Base-by-base conservation (phyloP, 2,888 invertebrate species). In the Idaea straminata region DNA sequence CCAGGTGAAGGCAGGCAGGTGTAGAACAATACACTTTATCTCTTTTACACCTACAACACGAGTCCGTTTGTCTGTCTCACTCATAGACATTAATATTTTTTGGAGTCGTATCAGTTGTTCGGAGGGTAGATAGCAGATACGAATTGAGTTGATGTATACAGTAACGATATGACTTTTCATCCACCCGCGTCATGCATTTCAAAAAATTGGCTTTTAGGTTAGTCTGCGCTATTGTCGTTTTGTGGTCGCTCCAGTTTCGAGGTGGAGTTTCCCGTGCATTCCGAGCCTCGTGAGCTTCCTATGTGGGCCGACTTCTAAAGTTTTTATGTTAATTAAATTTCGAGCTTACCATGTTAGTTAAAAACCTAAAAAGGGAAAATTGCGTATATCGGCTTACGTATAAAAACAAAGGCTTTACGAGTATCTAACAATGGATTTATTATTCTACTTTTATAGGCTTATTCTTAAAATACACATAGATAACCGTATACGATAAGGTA, bases 1-100 rank as follows among this genome's bases (percentile, higher is more conserved):
- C 88, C 91, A 89, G 90, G 88, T 91, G 90, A 86, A 78, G 82
- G 73, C 75, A 77, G 85, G 87, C 92, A 91, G 91, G 91, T 89
- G 91, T 82, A 85, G 81, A 81, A 86, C 85, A 86, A 87, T 79
- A 75, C 80, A 66, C 68, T 73, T 78, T 71, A 75, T 88, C 89
- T 79, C 84, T 76, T 75, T 89, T 81, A 72, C 85, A 75, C 87
- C 74, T 70, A 75, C 75, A 64, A 77, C 67, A 64, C 61, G 6
- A 62, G 47, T 66, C 62, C 61, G 65, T 72, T 62, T 65, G 66
- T 66, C 71, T 72, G 69, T 81, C 77, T 83, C 82, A 58, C 78
- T 70, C 77, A 70, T 77, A 77, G 78, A 80, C 83, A 80, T 83
- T 82, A 79, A 81, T 80, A 78, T 84, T 88, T 87, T 88, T 85